Evolutionary conservation across 2,113 vertebrate genomes (phyloP).

Genomic region (Sisor rabdophorus): DNA sequence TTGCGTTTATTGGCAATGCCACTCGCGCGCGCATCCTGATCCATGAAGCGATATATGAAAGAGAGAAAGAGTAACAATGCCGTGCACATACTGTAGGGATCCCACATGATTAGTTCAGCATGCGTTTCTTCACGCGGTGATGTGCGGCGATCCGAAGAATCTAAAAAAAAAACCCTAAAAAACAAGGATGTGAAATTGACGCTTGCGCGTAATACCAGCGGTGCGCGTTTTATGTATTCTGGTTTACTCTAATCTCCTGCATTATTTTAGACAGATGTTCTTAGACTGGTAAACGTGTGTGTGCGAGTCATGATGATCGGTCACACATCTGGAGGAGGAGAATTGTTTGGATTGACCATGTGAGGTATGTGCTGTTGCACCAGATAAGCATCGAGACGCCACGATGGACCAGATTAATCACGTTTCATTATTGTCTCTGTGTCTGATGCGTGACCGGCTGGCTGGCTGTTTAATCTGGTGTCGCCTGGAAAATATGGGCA

Average conservation of each 20-base stretch:
- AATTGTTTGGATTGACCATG: constrained; percentile 72
- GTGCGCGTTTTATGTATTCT: too few species aligned
- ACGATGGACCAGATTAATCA: background rate
- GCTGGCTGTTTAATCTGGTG: background rate
- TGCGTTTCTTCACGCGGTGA: constrained; percentile 9
- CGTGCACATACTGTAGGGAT: constrained; percentile 34
- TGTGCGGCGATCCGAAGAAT: background rate
- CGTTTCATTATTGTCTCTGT: background rate
- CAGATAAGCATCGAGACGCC: background rate
- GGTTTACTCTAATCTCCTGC: too few species aligned
- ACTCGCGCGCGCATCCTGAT: background rate
- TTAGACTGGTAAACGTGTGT: background rate
- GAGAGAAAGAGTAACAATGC: constrained; percentile 17
- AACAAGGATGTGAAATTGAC: background rate
- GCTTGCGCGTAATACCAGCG: background rate
- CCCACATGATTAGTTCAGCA: constrained; percentile 16
- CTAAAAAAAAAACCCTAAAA: too few species aligned
- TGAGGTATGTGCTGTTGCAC: constrained; percentile 60
- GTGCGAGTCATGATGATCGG: constrained; percentile 55
- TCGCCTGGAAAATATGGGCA: too few species aligned
- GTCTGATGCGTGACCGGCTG: background rate
- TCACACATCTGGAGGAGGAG: constrained; percentile 65
- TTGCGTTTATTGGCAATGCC: constrained; percentile 29
- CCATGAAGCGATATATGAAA: constrained; percentile 4
- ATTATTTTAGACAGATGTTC: background rate